Evolutionary conservation across 1,140 invertebrate species (phyloP), one percentile per base, ranked within the genome.

Genomic region (Saccostrea cuccullata): DNA sequence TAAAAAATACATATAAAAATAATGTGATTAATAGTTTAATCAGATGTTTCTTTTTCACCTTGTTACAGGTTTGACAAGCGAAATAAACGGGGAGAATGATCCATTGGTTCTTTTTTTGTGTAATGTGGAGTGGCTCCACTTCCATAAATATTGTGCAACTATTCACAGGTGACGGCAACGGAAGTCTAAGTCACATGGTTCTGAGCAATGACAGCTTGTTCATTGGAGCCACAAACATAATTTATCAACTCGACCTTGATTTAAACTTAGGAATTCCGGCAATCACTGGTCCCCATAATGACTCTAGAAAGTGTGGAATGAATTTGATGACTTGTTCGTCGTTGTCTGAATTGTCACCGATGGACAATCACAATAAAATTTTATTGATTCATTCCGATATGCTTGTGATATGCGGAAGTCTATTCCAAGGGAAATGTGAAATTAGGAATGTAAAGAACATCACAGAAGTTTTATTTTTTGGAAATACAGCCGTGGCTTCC

Each of bases 191-290:
- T 95, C 98, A 99, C 95, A 95, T 99, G 89, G 97, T 98, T 47
- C 97, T 99, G 87, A 98, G 99, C 95, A 98, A 97, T 94, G 97
- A 98, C 94, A 98, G 97, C 12, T 96, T 99, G 17, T 99, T 98
- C 96, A 96, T 99, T 84, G 98, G 98, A 83, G 98, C 97, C 82
- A 97, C 98, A 15, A 99, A 99, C 95, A 96, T 96, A 84, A 96
- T 99, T 67, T 99, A 98, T 95, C 98, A 99, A 95, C 96, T 99
- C 13, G 97, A 98, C 55, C 97, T 97, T 4, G 86, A 91, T 47
- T 95, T 99, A 73, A 96, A 97, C 73, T 95, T 97, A 30, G 96
- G 97, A 26, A 96, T 97, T 90, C 96, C 96, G 36, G 98, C 97
- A 55, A 96, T 96, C 89, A 99, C 98, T 36, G 93, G 93, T 8